Evolutionary conservation across 2,113 vertebrate species (phyloP), one percentile per base, ranked within the genome.

Genomic region (Haemorhous mexicanus): DNA sequence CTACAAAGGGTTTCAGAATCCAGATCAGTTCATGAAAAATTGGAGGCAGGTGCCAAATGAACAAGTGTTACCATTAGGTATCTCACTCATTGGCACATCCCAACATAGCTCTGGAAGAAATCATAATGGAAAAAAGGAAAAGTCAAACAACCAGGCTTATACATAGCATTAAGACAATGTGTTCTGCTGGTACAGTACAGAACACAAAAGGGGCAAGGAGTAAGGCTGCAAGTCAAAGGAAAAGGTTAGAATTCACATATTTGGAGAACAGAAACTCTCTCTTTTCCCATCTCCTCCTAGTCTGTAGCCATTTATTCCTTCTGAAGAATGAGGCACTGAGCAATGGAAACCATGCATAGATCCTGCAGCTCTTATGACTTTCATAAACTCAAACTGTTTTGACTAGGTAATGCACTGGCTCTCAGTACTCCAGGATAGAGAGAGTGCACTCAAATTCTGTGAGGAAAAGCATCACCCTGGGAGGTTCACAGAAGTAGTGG

Each of bases 101-200:
- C 73, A 87, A 13, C 33, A 90, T 32, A 93, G 58, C 30, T 81
- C 53, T 91, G 47, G 68, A 95, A 94, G 72, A 72, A 89, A 86
- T n/a, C 53, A 35, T 33, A 79, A 64, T 3, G 47, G 58, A 64
- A 94, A 81, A 43, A 46, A 23, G 63, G 43, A 64, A 49, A 82
- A 90, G 32, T 56, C 49, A 89, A 94, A 83, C 0, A 0, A 37
- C 24, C n/a, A 49, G 72, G 69, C 35, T 87, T 56, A 80, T 2
- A 22, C 14, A 28, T 16, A 56, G 13, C 0, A 0, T 77, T 89
- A 77, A 24, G 28, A 35, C 19, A 89, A 49, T 2, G 2, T 3
- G 3, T 30, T 44, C 28, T 82, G 44, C 58, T 49, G 35, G 33
- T 16, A 78, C n/a, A 63, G 10, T 35, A 44, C 18, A 82, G 59